A percentile compares a stretch with the other conserved stretches of the same genome.
These are phyloP conservation scores for Drosophila bipectinata DNA, from an alignment of 1,140 invertebrate species.

Conservation along the genomic window DNA sequence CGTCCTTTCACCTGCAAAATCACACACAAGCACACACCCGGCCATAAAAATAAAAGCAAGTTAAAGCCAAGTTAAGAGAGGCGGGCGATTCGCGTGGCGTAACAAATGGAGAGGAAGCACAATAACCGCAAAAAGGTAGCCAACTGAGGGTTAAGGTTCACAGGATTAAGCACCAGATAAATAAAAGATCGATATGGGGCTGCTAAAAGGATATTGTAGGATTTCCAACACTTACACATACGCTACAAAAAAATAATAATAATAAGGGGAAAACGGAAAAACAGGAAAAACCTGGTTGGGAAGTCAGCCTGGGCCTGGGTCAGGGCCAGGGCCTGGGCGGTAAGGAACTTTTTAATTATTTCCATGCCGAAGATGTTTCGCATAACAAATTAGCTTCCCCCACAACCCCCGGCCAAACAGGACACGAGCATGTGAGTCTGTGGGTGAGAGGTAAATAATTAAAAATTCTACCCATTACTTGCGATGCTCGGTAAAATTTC, in stretches of 20 bases:
- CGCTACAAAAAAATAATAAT: background rate
- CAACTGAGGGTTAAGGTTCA: conserved; percentile 10
- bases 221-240: background rate
- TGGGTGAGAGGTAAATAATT: conserved; percentile 69
- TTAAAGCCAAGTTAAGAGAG: conserved; percentile 23
- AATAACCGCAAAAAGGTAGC: conserved; percentile 62
- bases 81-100: conserved; percentile 33
- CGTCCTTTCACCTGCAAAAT: conserved; percentile 12
- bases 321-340: background rate
- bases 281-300: background rate
- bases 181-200: conserved; percentile 35
- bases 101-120: conserved; percentile 52
- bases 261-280: background rate
- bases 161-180: conserved; percentile 40
- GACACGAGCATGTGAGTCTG: conserved; percentile 43
- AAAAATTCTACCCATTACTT: conserved; percentile 83
- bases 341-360: conserved; percentile 80
- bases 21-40: conserved; percentile 6
- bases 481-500: conserved; percentile 74
- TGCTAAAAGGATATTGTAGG: background rate
- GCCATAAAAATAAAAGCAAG: conserved; percentile 41
- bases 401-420: background rate
- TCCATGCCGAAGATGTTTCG: conserved; percentile 79
- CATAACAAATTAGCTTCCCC: conserved; percentile 78
- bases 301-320: background rate